Conservation (phyloP, 2,113 vertebrate species). For the Petromus typicus region DNA sequence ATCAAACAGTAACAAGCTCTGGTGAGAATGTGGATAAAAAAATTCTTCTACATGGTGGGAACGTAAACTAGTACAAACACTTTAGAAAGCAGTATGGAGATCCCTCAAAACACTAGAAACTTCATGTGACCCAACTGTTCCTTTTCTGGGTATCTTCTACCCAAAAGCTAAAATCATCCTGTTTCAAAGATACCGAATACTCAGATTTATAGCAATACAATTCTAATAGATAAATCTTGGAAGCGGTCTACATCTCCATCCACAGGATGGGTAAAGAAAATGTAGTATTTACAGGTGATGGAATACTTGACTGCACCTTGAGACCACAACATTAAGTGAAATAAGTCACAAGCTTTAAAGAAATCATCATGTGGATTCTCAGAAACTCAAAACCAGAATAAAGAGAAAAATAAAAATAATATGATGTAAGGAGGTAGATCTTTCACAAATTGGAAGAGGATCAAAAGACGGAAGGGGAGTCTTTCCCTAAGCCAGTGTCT, state of each 20-base stretch:
- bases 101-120: neutral
- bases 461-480: neutral
- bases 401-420: neutral
- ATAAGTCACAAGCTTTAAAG: neutral
- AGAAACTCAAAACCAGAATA: neutral
- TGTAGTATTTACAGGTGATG: neutral
- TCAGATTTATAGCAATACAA: neutral
- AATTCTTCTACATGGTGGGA: neutral
- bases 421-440: neutral
- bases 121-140: neutral
- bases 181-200: neutral
- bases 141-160: neutral
- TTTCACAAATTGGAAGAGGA: neutral
- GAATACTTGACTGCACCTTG: neutral
- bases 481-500: too few species aligned
- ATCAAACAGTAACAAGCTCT: neutral
- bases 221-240: neutral
- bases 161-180: neutral
- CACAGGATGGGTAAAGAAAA: neutral
- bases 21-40: neutral
- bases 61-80: neutral
- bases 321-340: neutral
- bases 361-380: neutral
- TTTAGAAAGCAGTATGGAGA: neutral
- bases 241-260: neutral